phyloP scores from a whole-genome alignment of 1,140 invertebrate species.

The Pristionchus pacificus region DNA sequence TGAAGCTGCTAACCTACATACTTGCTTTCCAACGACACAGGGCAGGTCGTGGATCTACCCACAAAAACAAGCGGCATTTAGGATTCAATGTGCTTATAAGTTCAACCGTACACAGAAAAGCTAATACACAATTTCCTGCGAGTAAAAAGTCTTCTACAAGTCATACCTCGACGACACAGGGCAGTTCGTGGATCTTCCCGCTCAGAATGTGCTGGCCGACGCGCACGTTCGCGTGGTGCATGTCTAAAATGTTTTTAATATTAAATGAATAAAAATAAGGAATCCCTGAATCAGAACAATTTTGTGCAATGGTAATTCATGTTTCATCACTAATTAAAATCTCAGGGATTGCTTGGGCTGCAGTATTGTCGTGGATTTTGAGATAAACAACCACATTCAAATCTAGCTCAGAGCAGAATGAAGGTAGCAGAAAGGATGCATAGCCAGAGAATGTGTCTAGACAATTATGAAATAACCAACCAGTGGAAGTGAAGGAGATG shows the following conservation, averaged over 20 bases:
- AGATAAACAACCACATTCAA: neutral
- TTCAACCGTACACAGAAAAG: too few relatives aligned
- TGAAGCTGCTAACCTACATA: too few relatives aligned
- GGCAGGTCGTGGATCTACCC: slow-evolving; percentile 51
- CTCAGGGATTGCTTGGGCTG: too few relatives aligned
- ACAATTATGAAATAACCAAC: neutral
- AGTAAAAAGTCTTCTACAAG: too few relatives aligned
- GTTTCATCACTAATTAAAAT: too few relatives aligned
- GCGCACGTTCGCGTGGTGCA: slow-evolving; percentile 39
- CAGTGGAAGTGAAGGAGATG: slow-evolving; percentile 16
- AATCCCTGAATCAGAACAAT: too few relatives aligned
- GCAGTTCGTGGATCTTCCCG: slow-evolving; percentile 50
- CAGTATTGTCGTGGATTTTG: too few relatives aligned
- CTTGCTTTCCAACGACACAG: slow-evolving; percentile 46
- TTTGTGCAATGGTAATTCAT: too few relatives aligned
- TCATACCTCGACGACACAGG: slow-evolving; percentile 48
- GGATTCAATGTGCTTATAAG: too few relatives aligned
- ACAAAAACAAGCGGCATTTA: too few relatives aligned
- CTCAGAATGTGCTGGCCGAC: slow-evolving; percentile 39
- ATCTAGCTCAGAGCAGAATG: neutral
- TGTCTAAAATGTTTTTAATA: slow-evolving; percentile 13
- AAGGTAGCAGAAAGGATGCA: neutral
- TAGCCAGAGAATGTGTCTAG: neutral
- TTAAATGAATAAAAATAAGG: too few relatives aligned
- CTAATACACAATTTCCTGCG: too few relatives aligned